These are phyloP conservation scores for Chelonoidis abingdonii DNA, from an alignment of 2,113 vertebrate species.

Conservation along the genomic window DNA sequence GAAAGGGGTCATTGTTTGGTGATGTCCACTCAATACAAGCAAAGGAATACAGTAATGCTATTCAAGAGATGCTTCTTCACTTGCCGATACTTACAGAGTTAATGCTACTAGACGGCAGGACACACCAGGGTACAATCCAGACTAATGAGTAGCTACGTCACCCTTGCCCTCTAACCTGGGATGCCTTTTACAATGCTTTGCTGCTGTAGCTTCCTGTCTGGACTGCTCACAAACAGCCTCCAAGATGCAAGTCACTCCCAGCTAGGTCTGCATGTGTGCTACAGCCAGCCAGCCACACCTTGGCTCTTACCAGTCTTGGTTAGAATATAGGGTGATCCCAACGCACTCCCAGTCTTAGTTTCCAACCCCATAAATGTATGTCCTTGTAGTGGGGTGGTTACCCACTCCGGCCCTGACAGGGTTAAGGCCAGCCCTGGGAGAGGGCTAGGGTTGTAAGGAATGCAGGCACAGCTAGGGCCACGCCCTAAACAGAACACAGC, in stretches of 20 bases:
- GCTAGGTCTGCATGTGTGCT: not conserved
- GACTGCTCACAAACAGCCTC: not conserved
- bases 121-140: not conserved
- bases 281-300: not conserved
- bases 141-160: not conserved
- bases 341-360: not conserved
- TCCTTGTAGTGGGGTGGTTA: too few species aligned
- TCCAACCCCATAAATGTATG: too few species aligned
- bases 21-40: fast-evolving
- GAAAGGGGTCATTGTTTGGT: not conserved
- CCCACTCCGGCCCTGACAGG: too few species aligned
- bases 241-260: not conserved
- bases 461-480: too few species aligned
- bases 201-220: not conserved
- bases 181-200: not conserved
- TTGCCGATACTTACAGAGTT: not conserved
- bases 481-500: too few species aligned
- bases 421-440: too few species aligned
- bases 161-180: not conserved
- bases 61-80: not conserved
- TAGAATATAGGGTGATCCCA: not conserved
- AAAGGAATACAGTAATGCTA: not conserved
- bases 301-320: too few species aligned
- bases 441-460: too few species aligned
- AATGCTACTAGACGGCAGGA: not conserved